Evolutionary conservation across 2,888 invertebrate genomes (phyloP), one percentile per base, ranked within the genome.

Genomic region (Asteroscopus sphinx): DNA sequence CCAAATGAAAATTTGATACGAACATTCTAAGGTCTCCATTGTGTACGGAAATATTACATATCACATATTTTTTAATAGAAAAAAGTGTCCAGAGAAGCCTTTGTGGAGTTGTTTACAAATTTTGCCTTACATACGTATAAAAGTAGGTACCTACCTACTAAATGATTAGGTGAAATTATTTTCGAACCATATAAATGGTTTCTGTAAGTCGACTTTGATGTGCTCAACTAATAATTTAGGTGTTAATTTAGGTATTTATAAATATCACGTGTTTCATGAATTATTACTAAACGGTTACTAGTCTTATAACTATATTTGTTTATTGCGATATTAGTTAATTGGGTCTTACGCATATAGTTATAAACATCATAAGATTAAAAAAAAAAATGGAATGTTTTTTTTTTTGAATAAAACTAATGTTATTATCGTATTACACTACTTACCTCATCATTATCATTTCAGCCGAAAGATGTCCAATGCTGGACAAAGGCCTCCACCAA

Each of bases 291-390:
- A n/a, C n/a, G n/a, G n/a, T n/a, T n/a, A 49, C 11, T 9, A 12
- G 15, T 32, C 15, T 7, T 47, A 42, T 30, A 37, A 46, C 25
- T 42, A 42, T 42, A 32, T 51, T 28, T 37, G 6, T 57, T 26
- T 37, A 42, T 26, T 13, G 8, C 8, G 25, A 8, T n/a, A 21
- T 51, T 58, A 41, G 57, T 57, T 64, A 9, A 7, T 46, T 15
- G 9, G n/a, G n/a, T n/a, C 8, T 3, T 15, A 21, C 1, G 37
- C 9, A 36, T 3, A 21, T 21, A 21, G 4, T 21, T 21, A 21
- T n/a, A n/a, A n/a, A n/a, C n/a, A n/a, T n/a, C n/a, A n/a, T n/a
- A n/a, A n/a, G n/a, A n/a, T n/a, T n/a, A n/a, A n/a, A n/a, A n/a
- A n/a, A n/a, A n/a, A n/a, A n/a, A n/a, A n/a, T n/a, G n/a, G n/a